Base-by-base conservation (phyloP, 2,113 vertebrate genomes). In the Oryzias melastigma region DNA sequence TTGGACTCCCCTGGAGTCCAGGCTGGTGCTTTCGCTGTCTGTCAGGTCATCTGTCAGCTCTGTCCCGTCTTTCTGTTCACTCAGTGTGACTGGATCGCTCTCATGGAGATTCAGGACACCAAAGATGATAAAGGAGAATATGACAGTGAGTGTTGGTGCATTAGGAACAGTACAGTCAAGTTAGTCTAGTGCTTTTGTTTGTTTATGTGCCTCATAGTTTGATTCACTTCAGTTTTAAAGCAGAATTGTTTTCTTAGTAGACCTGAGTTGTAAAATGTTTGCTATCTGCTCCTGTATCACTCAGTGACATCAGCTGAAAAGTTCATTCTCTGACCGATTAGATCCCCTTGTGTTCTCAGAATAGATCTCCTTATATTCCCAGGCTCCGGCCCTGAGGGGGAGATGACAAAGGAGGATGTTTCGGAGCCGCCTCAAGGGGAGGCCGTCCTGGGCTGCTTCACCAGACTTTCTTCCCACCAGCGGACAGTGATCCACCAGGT, bases 401-500 rank as follows among this genome's bases (percentile, higher is more conserved):
- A 88, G 58, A 93, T 93, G 92, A 93, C 92, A 67, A 92, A 91
- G 76, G 91, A 93, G 84, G 91, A 92, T 75, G 79, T 91, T 59
- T 86, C 75, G 7, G 82, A 86, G 85, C 80, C 78, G 20, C 69
- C 86, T 1, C 93, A 93, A 88, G 94, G 91, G 80, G 88, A 90
- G 72, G 68, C 81, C 24, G 76, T 92, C 62, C 79, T 84, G 69
- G 93, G 85, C 84, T 90, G 84, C 83, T 84, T 84, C 42, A 79
- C 58, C 0, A 88, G 91, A 81, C 82, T 92, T 25, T 89, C 93
- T 15, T 53, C 77, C 52, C 70, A 68, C 55, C 86, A 86, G 68
- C 84, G 87, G 1, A 86, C 94, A 0, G 89, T 97, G 45, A 92
- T 93, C 60, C 95, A 97, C 87, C 95, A 93, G 71, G 93, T 99